Evolutionary conservation across 1,140 invertebrate genomes (phyloP).

Genomic region (Drosophila rhopaloa): DNA sequence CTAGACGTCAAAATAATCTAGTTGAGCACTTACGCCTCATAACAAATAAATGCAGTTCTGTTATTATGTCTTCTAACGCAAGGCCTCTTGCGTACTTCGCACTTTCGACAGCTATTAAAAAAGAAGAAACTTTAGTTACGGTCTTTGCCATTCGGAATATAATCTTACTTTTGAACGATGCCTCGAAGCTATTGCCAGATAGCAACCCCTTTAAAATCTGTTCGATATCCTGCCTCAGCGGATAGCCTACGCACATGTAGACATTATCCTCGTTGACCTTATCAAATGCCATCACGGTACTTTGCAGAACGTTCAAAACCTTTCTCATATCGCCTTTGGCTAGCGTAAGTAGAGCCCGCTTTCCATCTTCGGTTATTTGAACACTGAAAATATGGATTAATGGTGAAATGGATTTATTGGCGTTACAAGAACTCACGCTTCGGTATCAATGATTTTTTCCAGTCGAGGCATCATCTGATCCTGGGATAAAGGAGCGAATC

Average conservation of each 20-base stretch:
- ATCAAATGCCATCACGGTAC: conserved; percentile 94
- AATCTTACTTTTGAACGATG: conserved; percentile 92
- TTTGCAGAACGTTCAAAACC: conserved; percentile 98
- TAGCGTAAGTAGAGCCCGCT: conserved; percentile 94
- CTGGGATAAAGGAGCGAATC: conserved; percentile 95
- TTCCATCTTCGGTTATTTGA: conserved; percentile 94
- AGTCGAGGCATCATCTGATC: conserved; percentile 96
- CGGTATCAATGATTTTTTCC: conserved; percentile 92
- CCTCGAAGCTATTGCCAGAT: conserved; percentile 92
- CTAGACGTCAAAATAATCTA: background rate
- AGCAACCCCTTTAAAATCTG: conserved; percentile 95
- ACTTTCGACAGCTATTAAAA: conserved; percentile 17
- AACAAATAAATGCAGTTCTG: conserved; percentile 29
- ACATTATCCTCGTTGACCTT: conserved; percentile 96
- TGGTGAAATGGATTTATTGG: background rate
- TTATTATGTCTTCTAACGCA: conserved; percentile 31
- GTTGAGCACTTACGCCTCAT: conserved; percentile 28
- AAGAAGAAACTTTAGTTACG: background rate
- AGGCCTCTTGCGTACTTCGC: conserved; percentile 26
- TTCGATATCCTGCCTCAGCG: conserved; percentile 94
- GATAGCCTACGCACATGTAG: conserved; percentile 98
- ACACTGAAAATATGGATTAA: conserved; percentile 86
- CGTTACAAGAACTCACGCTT: conserved; percentile 88
- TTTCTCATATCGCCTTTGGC: conserved; percentile 99
- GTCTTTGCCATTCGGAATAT: background rate